phyloP scores from a whole-genome alignment of 2,797 vertebrate genomes.

The Thamnophis elegans region DNA sequence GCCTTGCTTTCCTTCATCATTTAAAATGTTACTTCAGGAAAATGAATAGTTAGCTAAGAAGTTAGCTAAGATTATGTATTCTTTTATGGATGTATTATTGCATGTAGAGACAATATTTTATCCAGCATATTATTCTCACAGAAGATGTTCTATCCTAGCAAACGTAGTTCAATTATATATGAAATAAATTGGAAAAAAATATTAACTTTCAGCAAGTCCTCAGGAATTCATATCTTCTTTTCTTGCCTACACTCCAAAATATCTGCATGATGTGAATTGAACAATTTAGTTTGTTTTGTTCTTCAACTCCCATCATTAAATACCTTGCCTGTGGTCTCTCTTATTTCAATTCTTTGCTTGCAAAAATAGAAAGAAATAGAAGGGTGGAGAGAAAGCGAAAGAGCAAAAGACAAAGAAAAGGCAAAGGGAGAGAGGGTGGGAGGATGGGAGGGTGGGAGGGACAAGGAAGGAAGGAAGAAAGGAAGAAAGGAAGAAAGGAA shows the following conservation, averaged over 20 bases:
- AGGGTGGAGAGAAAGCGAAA: too few relatives aligned
- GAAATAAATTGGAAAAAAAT: constrained; percentile 59
- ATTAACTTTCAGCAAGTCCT: constrained; percentile 66
- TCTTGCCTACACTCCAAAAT: constrained; percentile 22
- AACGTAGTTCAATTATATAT: constrained; percentile 43
- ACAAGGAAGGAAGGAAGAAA: too few relatives aligned
- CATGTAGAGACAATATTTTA: not conserved
- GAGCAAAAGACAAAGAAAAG: not conserved
- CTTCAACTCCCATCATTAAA: constrained; percentile 75
- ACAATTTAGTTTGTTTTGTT: constrained; percentile 71
- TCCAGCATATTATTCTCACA: not conserved
- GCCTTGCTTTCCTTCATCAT: too few relatives aligned
- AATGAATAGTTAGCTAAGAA: not conserved
- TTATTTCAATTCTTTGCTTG: constrained; percentile 61
- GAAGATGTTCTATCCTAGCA: constrained; percentile 1
- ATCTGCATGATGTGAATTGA: constrained; percentile 56
- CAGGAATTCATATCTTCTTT: constrained; percentile 57
- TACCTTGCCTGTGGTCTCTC: constrained; percentile 72
- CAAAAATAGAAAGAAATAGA: constrained; percentile 46
- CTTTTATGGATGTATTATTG: not conserved
- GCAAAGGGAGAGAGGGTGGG: constrained; percentile 21
- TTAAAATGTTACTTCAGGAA: not conserved
- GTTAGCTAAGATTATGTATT: not conserved
- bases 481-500: not conserved
- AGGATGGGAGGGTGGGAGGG: too few relatives aligned